Base-by-base conservation (phyloP, 2,797 vertebrate genomes). In the Sparus aurata region DNA sequence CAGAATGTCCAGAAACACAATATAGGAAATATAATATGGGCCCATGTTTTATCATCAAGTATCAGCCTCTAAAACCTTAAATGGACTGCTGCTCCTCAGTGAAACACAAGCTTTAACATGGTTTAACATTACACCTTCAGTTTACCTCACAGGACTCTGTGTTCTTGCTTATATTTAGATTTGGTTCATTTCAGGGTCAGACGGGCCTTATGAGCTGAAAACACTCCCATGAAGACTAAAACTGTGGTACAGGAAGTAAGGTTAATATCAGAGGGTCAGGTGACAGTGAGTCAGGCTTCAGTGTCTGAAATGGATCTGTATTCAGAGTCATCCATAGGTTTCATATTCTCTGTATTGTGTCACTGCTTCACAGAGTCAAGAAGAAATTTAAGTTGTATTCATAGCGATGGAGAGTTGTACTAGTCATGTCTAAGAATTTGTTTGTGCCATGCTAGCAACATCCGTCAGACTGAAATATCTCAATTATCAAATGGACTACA, bases 291-390 rank as follows among this genome's bases (percentile, higher is more conserved):
- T 78, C 57, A 72, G 84, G 63, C 50, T 25, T 0, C 55, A 59
- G 52, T 61, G 43, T 20, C 72, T 83, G 86, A 73, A 90, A 89
- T 54, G 15, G 77, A 92, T 89, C 80, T 63, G 61, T 13, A 46
- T 84, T 77, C 69, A 79, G 80, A 70, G 53, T 80, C 78, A 84
- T 89, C 73, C 69, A 60, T 76, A 76, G 68, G 80, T 88, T 85
- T 83, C 63, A 79, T 50, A 77, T 87, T 87, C 76, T 82, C 75
- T 70, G 60, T 61, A 66, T 77, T 69, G 50, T 79, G 77, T 69
- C 58, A 50, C 27, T 54, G 30, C 30, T 69, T 58, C 23, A 5
- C 43, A 71, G 5, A 67, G 60, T 69, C n/a, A 68, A 52, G 77
- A 4, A 47, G 67, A 22, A 74, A 57, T 53, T 61, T 15, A 47